Conservation (phyloP, 2,797 vertebrate species). For the Spinus pinus region DNA sequence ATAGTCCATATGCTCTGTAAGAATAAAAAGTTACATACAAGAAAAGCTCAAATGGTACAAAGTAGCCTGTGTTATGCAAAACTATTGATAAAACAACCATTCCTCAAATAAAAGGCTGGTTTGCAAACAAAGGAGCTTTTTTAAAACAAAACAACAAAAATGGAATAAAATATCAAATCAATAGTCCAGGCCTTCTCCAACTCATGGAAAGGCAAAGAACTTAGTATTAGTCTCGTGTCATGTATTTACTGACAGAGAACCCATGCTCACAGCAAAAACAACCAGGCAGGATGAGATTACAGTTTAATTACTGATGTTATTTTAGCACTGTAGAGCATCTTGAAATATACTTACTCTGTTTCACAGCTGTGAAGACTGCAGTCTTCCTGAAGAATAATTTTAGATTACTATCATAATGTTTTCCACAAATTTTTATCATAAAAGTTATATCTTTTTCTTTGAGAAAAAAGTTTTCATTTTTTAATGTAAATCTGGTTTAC, state of each 20-base stretch:
- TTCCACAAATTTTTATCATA: neutral
- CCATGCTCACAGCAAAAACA: neutral
- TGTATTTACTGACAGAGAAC: neutral
- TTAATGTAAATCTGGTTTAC: neutral
- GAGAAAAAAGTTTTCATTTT: neutral
- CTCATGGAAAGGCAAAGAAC: neutral
- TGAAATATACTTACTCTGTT: neutral
- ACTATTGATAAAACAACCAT: neutral
- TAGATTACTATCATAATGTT: neutral
- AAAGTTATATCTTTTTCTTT: neutral
- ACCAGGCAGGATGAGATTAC: neutral
- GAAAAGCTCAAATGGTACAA: neutral
- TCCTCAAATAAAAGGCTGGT: neutral
- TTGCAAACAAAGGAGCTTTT: neutral
- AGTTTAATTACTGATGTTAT: neutral
- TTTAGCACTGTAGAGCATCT: neutral
- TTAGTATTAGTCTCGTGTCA: neutral
- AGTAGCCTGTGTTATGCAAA: neutral
- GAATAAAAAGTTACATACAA: neutral
- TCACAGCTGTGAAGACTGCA: neutral
- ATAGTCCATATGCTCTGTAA: neutral
- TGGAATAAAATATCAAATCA: neutral
- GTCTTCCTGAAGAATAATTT: neutral
- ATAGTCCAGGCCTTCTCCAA: neutral
- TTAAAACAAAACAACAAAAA: neutral